Base-by-base conservation (phyloP, 2,888 invertebrate genomes). In the Lycocerus yunnanus region DNA sequence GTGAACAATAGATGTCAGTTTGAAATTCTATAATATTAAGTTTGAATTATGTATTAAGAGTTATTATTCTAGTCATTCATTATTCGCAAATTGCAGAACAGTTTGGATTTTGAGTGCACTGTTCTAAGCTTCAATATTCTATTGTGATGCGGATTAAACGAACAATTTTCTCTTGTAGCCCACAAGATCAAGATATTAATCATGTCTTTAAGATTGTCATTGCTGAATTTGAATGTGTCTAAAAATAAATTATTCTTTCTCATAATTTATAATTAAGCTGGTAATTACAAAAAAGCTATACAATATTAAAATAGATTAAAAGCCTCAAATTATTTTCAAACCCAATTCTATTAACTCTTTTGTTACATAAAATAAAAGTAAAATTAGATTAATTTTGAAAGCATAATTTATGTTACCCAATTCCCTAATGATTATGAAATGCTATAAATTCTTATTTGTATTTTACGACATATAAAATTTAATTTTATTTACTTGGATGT, bases 91-190 rank as follows among this genome's bases (percentile, higher is more conserved):
- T 63, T 63, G 61, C 60, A 15, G 65, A 65, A 61, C 68, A 59
- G 68, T 68, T 68, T 65, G 59, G 65, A 72, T 72, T 72, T 69
- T 65, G 58, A 72, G 68, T 63, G 72, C 66, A 68, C 68, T 65
- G 63, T 69, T 69, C 66, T 70, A 73, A 73, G 70, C 66, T 43
- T 59, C 69, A 70, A 70, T 70, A 58, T 43, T 61, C 70, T 15
- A 73, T 73, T 73, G 73, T 73, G 66, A 66, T 69, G 43, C 20
- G 67, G 66, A 73, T 69, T 70, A 66, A 73, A 73, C 68, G 69
- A 73, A 66, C 66, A 70, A 66, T 73, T 67, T 70, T 63, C 66
- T 67, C 73, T 67, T 69, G 24, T 59, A 72, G 68, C 14, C 69
- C 68, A 58, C 66, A 63, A 16, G 18, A 63, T 20, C 20, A 66